Base-by-base conservation (phyloP, 2,113 vertebrate genomes). In the Charadrius vociferus region DNA sequence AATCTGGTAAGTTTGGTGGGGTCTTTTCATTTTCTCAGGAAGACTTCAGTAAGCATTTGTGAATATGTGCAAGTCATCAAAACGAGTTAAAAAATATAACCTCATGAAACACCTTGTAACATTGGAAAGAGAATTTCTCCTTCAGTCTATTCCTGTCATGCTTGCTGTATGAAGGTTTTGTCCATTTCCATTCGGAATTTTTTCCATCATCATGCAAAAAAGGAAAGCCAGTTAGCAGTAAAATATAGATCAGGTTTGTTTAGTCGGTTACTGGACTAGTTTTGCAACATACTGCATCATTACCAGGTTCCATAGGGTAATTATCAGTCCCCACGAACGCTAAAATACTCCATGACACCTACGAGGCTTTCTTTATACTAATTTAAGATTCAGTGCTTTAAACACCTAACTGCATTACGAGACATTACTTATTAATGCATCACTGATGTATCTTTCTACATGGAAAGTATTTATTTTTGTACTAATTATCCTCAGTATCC, bases 141-240 rank as follows among this genome's bases (percentile, higher is more conserved):
- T 73, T 61, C 39, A 49, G 29, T 53, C 50, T 62, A 1, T 52
- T 72, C 24, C 47, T 58, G 34, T 52, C n/a, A 9, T 13, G 17
- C 6, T 65, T 20, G 10, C 5, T 12, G 23, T 30, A 12, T 36
- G 67, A 53, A 68, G 41, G 8, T n/a, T 82, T 77, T 53, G 15
- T 55, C 29, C 13, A 4, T 36, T 73, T 74, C 52, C 47, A 0
- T 13, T 26, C 13, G 81, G 1, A 0, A 1, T 45, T 19, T 87
- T 74, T 92, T 47, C 52, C 39, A 59, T n/a, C 23, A 15, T 37
- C 22, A 3, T 24, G 18, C 56, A 30, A 50, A 55, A 41, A 53
- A 26, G 39, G 50, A 82, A 72, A 58, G 23, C 49, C 13, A 87
- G 3, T 75, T 85, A 78, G 22, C 16, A 52, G 26, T 22, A 37